Evolutionary conservation across 2,797 vertebrate genomes (phyloP), one percentile per base, ranked within the genome.

Genomic region (Anguilla megastoma): DNA sequence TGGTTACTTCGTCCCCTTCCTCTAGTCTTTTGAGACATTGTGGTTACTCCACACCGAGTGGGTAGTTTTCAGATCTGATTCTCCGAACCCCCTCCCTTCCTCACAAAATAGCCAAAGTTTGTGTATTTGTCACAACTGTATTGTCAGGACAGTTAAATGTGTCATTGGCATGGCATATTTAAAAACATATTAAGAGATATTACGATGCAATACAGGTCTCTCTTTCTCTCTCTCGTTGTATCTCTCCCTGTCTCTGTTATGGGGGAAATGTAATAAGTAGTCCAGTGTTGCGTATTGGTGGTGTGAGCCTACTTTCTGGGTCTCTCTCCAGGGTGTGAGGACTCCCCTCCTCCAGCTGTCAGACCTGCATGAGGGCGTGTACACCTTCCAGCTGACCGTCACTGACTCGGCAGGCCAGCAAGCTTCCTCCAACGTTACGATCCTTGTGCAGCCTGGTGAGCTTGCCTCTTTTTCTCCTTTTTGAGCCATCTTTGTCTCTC

Each of bases 381-480:
- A 97, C 82, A 94, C 86, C 0, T 97, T 97, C 88, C 96, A 95
- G 88, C 92, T 97, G 92, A 95, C 91, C 0, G 95, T 97, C 86
- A 96, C 95, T 0, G 96, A 97, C 92, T 96, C 95, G 0, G 93
- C 90, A 0, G 92, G 91, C 60, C 97, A 97, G 88, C 93, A 92
- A 12, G 95, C 96, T 87, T 95, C 94, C 0, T 93, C 96, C 7
- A 91, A 94, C 76, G 94, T 95, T 85, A 93, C 92, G 0, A 95
- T 97, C 66, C 95, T 91, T 0, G 96, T 97, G 36, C 95, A 93
- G 80, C 95, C 96, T 63, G 95, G 97, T 97, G 93, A 90, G 95
- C 41, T 45, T 45, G 41, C 41, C 41, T 45, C 41, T 45, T 45
- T 45, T 45, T 45, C 41, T 45, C 41, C 41, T 45, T 45, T 90